These are phyloP conservation scores for Zeuzera pyrina DNA, from an alignment of 2,888 invertebrate genomes.

Conservation along the genomic window DNA sequence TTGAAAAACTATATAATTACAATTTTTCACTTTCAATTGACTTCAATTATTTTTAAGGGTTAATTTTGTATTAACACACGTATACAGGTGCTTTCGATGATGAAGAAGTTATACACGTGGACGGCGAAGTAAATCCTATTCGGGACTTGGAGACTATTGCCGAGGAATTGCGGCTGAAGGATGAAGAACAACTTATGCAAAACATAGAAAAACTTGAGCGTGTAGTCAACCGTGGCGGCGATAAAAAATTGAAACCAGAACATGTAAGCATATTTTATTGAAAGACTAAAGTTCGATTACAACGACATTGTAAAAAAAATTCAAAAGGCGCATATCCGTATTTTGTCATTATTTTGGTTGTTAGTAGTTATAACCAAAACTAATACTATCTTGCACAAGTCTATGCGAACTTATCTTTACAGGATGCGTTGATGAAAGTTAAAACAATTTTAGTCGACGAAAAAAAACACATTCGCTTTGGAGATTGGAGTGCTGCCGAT, in stretches of 20 bases:
- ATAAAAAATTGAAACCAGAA: constrained; percentile 97
- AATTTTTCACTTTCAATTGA: too few relatives aligned
- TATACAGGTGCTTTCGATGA: constrained; percentile 97
- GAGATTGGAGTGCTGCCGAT: constrained; percentile 94
- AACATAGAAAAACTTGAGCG: constrained; percentile 91
- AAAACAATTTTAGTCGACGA: constrained; percentile 88
- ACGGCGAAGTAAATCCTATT: constrained; percentile 98
- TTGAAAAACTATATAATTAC: too few relatives aligned
- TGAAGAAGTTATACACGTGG: constrained; percentile 97
- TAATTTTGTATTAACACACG: too few relatives aligned
- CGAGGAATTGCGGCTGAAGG: constrained; percentile 96
- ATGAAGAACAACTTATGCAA: constrained; percentile 88
- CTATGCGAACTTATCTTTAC: too few relatives aligned
- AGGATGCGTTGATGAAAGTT: constrained; percentile 91
- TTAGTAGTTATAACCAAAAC: too few relatives aligned
- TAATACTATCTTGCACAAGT: too few relatives aligned
- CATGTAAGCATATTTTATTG: constrained; percentile 81
- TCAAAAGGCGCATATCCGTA: too few relatives aligned
- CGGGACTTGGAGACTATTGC: constrained; percentile 97
- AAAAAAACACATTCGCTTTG: constrained; percentile 93
- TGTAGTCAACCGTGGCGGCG: constrained; percentile 85
- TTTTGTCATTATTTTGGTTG: too few relatives aligned
- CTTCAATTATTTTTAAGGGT: too few relatives aligned
- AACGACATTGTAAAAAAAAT: too few relatives aligned
- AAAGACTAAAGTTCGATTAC: too few relatives aligned